Percentiles rank a stretch among this genome's conserved stretches.
phyloP scores from a whole-genome alignment of 2,888 invertebrate species.

The Synanthedon vespiformis region DNA sequence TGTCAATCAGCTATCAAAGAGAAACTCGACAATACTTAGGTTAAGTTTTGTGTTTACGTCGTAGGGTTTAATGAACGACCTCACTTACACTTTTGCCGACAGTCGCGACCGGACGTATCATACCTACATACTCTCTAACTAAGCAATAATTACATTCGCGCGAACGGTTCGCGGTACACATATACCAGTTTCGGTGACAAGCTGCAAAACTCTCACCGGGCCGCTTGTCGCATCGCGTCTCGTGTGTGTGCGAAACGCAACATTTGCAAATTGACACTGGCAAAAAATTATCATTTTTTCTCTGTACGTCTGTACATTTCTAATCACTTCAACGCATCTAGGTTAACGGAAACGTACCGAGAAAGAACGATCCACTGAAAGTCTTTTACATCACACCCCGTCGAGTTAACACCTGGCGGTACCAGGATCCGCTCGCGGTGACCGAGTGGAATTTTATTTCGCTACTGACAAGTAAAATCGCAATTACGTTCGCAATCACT shows the following conservation, averaged over 20 bases:
- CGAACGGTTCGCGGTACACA: constrained; percentile 36
- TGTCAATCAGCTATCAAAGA: constrained; percentile 3
- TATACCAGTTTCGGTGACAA: constrained; percentile 65
- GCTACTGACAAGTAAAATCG: constrained; percentile 22
- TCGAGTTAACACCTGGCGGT: constrained; percentile 40
- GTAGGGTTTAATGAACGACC: constrained; percentile 44
- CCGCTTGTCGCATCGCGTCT: constrained; percentile 41
- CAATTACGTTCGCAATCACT: constrained; percentile 27
- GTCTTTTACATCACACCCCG: constrained; percentile 60
- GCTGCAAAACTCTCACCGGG: constrained; percentile 64
- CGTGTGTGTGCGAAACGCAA: constrained; percentile 47
- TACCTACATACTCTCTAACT: constrained; percentile 30
- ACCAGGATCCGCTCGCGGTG: constrained; percentile 52
- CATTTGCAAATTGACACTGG: constrained; percentile 53
- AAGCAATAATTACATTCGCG: constrained; percentile 50
- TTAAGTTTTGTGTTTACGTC: constrained; percentile 22
- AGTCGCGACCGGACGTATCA: constrained; percentile 48
- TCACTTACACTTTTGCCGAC: constrained; percentile 50
- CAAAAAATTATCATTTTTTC: constrained; percentile 64
- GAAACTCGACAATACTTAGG: constrained; percentile 1
- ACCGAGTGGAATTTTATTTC: background rate
- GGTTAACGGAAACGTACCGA: constrained; percentile 65
- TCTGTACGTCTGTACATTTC: constrained; percentile 50
- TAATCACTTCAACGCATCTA: constrained; percentile 59
- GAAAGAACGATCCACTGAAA: constrained; percentile 52